Base-by-base conservation (phyloP, 1,140 invertebrate species). In the Rhagoletis zephyria region DNA sequence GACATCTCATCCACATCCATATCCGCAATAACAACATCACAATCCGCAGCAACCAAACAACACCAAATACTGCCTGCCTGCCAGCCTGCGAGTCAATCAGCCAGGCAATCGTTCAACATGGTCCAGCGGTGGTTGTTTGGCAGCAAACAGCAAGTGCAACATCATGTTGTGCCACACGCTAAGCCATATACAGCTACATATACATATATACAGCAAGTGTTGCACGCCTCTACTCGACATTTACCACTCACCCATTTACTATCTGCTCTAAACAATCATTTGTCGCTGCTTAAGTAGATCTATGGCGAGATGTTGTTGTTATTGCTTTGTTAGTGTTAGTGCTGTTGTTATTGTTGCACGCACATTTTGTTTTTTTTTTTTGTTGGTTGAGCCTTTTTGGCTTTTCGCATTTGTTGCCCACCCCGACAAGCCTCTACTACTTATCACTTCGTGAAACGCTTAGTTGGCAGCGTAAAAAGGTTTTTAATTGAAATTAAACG, bases 401-500 rank as follows among this genome's bases (percentile, higher is more conserved):
- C 88, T 87, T 89, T 90, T 92, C 90, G 89, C 90, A 90, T 91
- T 91, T 91, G 85, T 2, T 59, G 45, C 40, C 19, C 42, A 45
- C 42, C 67, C 45, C n/a, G 16, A 19, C 14, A 16, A 19, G 19
- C 74, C 51, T 81, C 74, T 48, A 45, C 48, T 81, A 10, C 42
- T 74, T 74, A 74, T 51, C 42, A 60, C 51, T 74, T 1, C 51
- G 48, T 30, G 9, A 56, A 56, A 42, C 74, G 16, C 74, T 77
- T 87, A 40, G 59, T 51, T 87, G 85, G 16, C 77, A 40, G 59
- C 87, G 51, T 85, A 85, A 88, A 88, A 86, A 87, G 64, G 89
- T 88, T 90, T 92, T 91, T 92, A 92, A 92, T 92, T 92, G 91
- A 91, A 92, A 91, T 91, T 92, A 92, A 92, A 92, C 91, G 91